A percentile compares a stretch with the other conserved stretches of the same genome.
These are phyloP conservation scores for Cephonodes hylas DNA, from an alignment of 2,888 invertebrate genomes.

Conservation along the genomic window DNA sequence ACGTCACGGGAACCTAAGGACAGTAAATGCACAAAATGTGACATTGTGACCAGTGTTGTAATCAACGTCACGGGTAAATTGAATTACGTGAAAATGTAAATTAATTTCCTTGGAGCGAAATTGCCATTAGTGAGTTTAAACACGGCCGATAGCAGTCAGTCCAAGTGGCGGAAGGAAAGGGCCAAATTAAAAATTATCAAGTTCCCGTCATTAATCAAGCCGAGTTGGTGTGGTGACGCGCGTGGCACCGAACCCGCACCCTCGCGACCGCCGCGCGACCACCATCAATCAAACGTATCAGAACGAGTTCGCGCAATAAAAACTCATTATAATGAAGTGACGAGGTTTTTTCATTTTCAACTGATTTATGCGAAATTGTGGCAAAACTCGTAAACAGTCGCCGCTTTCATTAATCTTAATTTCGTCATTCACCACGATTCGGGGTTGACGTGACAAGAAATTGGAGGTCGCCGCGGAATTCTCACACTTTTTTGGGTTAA, in stretches of 20 bases:
- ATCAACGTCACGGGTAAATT: neutral
- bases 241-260: neutral
- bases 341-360: constrained; percentile 4
- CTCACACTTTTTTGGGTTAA: neutral
- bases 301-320: constrained; percentile 8
- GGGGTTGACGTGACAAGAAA: neutral
- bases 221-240: neutral
- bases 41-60: too few relatives aligned
- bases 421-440: neutral
- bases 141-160: neutral
- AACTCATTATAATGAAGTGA: constrained; percentile 10
- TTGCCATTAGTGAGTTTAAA: neutral
- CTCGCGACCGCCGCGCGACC: neutral
- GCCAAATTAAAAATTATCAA: neutral
- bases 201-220: constrained; percentile 7
- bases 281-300: constrained; percentile 1
- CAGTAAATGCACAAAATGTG: too few relatives aligned
- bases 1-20: too few relatives aligned
- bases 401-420: constrained; percentile 1
- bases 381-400: neutral
- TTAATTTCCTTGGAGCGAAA: neutral
- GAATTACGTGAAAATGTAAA: neutral
- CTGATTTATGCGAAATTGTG: constrained; percentile 3
- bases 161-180: neutral
- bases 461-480: neutral